Conservation (phyloP, 1,140 invertebrate species). For the Drosophila burlai region DNA sequence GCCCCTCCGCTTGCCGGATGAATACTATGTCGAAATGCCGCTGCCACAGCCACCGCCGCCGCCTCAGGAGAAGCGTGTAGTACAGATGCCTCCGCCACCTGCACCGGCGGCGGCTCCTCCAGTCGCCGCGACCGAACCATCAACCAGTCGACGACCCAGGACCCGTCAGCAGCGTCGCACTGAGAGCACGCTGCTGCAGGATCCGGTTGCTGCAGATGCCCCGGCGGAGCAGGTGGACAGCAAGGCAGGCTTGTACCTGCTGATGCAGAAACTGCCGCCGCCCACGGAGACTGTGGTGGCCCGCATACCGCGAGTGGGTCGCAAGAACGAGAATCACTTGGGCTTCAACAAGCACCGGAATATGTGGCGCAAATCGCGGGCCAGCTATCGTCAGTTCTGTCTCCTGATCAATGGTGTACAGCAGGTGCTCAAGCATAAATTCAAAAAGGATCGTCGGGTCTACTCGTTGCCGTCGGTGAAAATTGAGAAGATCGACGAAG, state of each 20-base stretch:
- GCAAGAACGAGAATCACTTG: not conserved
- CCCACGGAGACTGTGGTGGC: conserved; percentile 5
- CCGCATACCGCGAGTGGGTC: not conserved
- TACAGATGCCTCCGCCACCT: conserved; percentile 18
- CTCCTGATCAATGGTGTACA: conserved; percentile 48
- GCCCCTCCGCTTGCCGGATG: conserved; percentile 28
- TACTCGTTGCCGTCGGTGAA: conserved; percentile 54
- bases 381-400: conserved; percentile 68
- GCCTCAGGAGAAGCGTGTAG: not conserved
- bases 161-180: conserved; percentile 59
- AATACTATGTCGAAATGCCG: conserved; percentile 38
- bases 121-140: not conserved
- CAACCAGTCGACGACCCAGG: conserved; percentile 22
- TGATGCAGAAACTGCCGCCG: conserved; percentile 63
- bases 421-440: conserved; percentile 58
- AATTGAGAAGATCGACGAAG: conserved; percentile 44
- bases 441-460: conserved; percentile 58
- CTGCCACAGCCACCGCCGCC: not conserved
- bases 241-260: conserved; percentile 42
- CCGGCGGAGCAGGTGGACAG: conserved; percentile 22
- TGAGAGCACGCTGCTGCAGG: conserved; percentile 9
- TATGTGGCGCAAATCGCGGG: conserved; percentile 48
- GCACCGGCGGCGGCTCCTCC: not conserved
- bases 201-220: not conserved
- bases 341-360: conserved; percentile 43